Percentiles rank a stretch among this genome's conserved stretches.
Conservation (phyloP, 2,888 invertebrate genomes). For the Microctonus aethiopoides region DNA sequence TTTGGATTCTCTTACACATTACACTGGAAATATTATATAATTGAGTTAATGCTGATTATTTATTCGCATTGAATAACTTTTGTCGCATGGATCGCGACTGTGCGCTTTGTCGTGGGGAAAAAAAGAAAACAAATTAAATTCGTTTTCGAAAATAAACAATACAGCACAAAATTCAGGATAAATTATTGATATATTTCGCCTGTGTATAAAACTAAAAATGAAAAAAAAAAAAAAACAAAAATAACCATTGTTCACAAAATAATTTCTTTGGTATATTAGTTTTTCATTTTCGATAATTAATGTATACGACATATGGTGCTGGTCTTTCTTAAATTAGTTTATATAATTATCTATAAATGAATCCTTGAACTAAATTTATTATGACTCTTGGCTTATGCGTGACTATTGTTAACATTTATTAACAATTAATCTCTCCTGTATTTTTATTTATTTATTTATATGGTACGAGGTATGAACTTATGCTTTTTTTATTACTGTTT, state of each 20-base stretch:
- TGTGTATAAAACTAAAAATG: background rate
- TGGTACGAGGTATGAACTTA: constrained; percentile 27
- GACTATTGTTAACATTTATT: constrained; percentile 37
- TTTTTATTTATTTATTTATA: constrained; percentile 29
- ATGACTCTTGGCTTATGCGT: constrained; percentile 41
- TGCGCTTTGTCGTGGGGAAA: background rate
- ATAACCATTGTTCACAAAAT: constrained; percentile 27
- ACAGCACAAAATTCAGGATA: constrained; percentile 2
- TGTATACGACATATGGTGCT: constrained; percentile 43
- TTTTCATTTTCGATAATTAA: constrained; percentile 23
- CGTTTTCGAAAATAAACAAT: background rate
- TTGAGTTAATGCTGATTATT: background rate
- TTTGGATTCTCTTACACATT: background rate
- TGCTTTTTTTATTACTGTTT: background rate
- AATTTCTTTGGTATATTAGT: constrained; percentile 26
- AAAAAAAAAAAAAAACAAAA: constrained; percentile 7
- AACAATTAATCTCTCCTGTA: constrained; percentile 35
- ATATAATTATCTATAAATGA: constrained; percentile 8
- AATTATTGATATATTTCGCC: constrained; percentile 8
- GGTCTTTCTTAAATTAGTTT: constrained; percentile 40
- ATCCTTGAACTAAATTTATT: constrained; percentile 30
- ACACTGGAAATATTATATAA: background rate
- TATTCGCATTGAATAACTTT: no score
- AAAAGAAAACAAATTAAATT: constrained; percentile 21
- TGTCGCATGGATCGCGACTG: background rate